Base-by-base conservation (phyloP, 2,888 invertebrate species). In the Polyommatus iphigenia region DNA sequence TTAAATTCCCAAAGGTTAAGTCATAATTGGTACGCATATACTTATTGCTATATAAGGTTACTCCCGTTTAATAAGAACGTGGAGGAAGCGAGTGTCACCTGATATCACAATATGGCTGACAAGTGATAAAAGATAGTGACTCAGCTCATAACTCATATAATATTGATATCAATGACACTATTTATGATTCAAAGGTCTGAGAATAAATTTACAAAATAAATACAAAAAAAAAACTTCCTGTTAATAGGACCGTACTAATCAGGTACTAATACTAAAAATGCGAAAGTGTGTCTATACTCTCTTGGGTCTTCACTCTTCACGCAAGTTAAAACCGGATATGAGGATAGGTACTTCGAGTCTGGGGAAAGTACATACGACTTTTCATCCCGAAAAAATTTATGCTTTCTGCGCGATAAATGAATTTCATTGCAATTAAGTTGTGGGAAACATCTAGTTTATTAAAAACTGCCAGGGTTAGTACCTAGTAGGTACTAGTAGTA, bases 101-200 rank as follows among this genome's bases (percentile, higher is more conserved):
- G 62, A 67, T 67, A 67, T 67, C 29, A 29, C 15, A 67, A 67
- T 24, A 67, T 67, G 67, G 29, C 67, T 67, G 67, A 67, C 29
- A 67, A 67, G 67, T 67, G 67, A 67, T 67, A 67, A 67, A 15
- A 67, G 29, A 32, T 67, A 67, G 4, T 67, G 67, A 67, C 67
- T 67, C 67, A 29, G 67, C 67, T 67, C 67, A 67, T 67, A 67
- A 67, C 67, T 67, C 32, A 67, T 67, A 32, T 32, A 32, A 24
- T 32, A 67, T 18, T 29, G 10, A 29, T 67, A 67, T 67, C 32
- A 32, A 32, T 67, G 15, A 67, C 67, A 67, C 29, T 67, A 67
- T 18, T 67, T 29, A 67, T 13, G 20, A 32, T 32, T 67, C 29
- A 67, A 67, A 67, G 67, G 67, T 67, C 67, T 67, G 29, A 67